Percentiles rank a stretch among this genome's conserved stretches.
Conservation (phyloP, 2,797 vertebrate genomes). For the Manis pentadactyla region DNA sequence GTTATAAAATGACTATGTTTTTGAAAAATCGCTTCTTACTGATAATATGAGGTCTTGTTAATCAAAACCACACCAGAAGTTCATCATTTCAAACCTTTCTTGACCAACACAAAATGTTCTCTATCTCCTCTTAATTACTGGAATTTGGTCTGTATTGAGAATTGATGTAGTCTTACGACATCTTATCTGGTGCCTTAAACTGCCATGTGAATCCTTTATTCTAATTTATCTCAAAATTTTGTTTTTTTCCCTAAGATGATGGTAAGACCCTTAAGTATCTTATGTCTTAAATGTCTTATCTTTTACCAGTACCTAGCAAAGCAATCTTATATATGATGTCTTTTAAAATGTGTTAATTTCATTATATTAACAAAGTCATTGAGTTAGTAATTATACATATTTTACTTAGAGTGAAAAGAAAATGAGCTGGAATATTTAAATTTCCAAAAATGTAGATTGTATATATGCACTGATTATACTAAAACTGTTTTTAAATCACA, state of each 20-base stretch:
- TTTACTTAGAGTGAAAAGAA: conserved; percentile 18
- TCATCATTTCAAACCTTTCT: not conserved
- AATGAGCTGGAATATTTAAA: conserved; percentile 24
- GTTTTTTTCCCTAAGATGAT: not conserved
- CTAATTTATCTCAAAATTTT: conserved; percentile 27
- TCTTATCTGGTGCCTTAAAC: not conserved
- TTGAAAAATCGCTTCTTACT: not conserved
- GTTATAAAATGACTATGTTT: conserved; percentile 4
- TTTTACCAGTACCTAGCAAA: conserved; percentile 13
- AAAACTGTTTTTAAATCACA: conserved; percentile 66
- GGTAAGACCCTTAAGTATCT: not conserved
- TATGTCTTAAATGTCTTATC: conserved; percentile 30
- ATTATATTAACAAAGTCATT: conserved; percentile 30
- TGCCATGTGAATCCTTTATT: conserved; percentile 24
- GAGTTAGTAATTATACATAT: not conserved
- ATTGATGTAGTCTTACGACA: not conserved
- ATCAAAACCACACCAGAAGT: conserved; percentile 28
- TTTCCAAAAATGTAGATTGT: conserved; percentile 22
- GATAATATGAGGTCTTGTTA: not conserved
- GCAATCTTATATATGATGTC: not conserved
- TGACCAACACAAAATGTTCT: conserved; percentile 12
- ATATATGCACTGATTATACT: not conserved
- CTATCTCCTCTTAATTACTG: not conserved
- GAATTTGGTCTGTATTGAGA: not conserved
- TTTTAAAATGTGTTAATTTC: conserved; percentile 41